phyloP scores from a whole-genome alignment of 2,888 invertebrate species.

The Peribatodes rhomboidaria region DNA sequence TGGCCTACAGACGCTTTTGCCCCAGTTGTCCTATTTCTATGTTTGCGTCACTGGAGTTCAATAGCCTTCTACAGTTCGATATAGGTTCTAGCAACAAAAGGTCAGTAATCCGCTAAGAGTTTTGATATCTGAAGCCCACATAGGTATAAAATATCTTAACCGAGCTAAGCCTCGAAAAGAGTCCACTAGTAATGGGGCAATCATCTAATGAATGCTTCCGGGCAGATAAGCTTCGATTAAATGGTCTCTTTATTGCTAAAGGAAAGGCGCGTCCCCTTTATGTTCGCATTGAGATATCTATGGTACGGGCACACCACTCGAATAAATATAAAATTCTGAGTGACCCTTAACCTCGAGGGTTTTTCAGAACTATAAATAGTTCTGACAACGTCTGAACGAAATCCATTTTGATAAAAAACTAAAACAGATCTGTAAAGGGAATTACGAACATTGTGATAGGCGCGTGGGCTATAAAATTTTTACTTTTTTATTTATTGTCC shows the following conservation, averaged over 20 bases:
- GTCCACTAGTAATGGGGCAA: constrained; percentile 84
- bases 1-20: too few relatives aligned
- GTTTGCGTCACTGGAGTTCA: background rate
- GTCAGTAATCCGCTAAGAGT: constrained; percentile 39
- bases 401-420: background rate
- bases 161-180: constrained; percentile 68
- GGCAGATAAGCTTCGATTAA: constrained; percentile 86
- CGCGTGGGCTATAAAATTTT: too few relatives aligned
- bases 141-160: constrained; percentile 56
- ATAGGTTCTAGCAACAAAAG: constrained; percentile 2
- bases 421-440: background rate
- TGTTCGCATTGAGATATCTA: constrained; percentile 81
- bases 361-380: constrained; percentile 21
- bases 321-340: constrained; percentile 47
- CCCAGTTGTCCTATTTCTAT: background rate
- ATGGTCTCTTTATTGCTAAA: constrained; percentile 85
- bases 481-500: too few relatives aligned
- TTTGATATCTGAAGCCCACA: constrained; percentile 54
- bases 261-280: constrained; percentile 84
- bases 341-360: constrained; percentile 27
- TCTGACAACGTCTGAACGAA: constrained; percentile 1
- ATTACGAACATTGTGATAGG: background rate
- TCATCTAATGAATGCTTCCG: constrained; percentile 87
- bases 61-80: background rate
- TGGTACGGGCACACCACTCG: constrained; percentile 62